Conservation (phyloP, 2,797 vertebrate genomes). For the Poeciliopsis paucimaculata region DNA sequence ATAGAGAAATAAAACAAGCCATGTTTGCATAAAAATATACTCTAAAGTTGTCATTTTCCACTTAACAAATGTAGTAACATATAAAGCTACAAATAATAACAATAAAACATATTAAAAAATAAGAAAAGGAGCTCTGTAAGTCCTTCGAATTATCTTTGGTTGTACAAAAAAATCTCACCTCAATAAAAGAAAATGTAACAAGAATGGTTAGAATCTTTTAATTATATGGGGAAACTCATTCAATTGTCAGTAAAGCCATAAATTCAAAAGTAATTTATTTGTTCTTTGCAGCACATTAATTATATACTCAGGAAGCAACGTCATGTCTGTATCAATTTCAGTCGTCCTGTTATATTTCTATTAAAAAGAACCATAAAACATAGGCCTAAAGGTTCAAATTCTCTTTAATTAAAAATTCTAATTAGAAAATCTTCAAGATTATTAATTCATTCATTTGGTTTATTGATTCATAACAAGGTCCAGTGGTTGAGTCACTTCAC, state of each 20-base stretch:
- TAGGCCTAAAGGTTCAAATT: slow-evolving; percentile 24
- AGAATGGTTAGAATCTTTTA: slow-evolving; percentile 12
- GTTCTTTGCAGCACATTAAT: neutral
- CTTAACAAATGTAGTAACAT: slow-evolving; percentile 16
- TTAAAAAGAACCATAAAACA: slow-evolving; percentile 15
- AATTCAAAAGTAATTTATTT: slow-evolving; percentile 8
- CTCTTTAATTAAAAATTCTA: slow-evolving; percentile 30
- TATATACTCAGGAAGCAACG: neutral
- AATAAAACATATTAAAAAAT: neutral
- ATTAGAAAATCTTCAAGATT: slow-evolving; percentile 30
- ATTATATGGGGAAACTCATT: neutral
- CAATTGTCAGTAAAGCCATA: slow-evolving; percentile 5
- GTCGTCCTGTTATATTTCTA: slow-evolving; percentile 1
- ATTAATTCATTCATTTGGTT: slow-evolving; percentile 51
- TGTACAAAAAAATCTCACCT: slow-evolving; percentile 4
- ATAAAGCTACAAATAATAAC: neutral
- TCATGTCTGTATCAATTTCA: slow-evolving; percentile 15
- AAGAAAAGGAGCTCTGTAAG: slow-evolving; percentile 17
- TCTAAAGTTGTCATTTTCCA: slow-evolving; percentile 26
- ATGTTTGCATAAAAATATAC: slow-evolving; percentile 17
- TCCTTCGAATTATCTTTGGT: slow-evolving; percentile 3
- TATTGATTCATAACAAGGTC: slow-evolving; percentile 48
- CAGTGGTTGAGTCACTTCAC: slow-evolving; percentile 47
- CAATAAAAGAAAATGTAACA: neutral
- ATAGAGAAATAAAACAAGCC: slow-evolving; percentile 22